Evolutionary conservation across 1,140 invertebrate genomes (phyloP), one percentile per base, ranked within the genome.

Genomic region (Musca vetustissima): DNA sequence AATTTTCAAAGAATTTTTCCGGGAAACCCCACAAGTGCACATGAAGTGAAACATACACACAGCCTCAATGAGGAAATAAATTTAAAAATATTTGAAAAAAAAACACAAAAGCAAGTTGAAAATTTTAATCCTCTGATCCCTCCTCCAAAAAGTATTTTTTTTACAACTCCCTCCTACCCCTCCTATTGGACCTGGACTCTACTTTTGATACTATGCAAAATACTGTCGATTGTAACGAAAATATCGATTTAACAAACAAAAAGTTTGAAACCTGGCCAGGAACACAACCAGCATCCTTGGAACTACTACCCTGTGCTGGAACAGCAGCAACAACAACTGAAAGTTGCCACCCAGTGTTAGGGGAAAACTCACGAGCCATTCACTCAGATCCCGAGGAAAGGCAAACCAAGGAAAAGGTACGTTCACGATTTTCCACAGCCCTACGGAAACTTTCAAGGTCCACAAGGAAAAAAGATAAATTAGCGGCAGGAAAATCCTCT

Each of bases 361-460:
- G n/a, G 21, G 52, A 22, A 72, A 32, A 9, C n/a, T 28, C 32
- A 17, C 59, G 61, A 43, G 66, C 19, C 43, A 65, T 55, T 49
- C 66, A 70, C 48, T 66, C 67, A 22, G 65, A 72, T 36, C 61
- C 69, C 13, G 32, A 67, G 36, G 64, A 53, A 49, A 48, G 55
- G 8, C 22, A 57, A 1, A 17, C 70, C 0, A 76, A 77, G 61
- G 53, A 74, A n/a, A 81, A 78, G 43, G 59, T 74, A 66, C 77
- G 79, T 64, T 81, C 79, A 24, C 73, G 79, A 36, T 81, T 81
- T 64, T 76, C 79, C 6, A 68, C 79, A n/a, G 79, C 79, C 48
- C 70, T 81, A 47, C 74, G 77, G 32, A 81, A 78, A 59, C 71
- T 81, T 21, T 78, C 79, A 50, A 75, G 73, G 64, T 64, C 73